Percentiles rank a stretch among this genome's conserved stretches.
These are phyloP conservation scores for Beaufortia kweichowensis DNA, from an alignment of 2,113 vertebrate species.

Conservation along the genomic window DNA sequence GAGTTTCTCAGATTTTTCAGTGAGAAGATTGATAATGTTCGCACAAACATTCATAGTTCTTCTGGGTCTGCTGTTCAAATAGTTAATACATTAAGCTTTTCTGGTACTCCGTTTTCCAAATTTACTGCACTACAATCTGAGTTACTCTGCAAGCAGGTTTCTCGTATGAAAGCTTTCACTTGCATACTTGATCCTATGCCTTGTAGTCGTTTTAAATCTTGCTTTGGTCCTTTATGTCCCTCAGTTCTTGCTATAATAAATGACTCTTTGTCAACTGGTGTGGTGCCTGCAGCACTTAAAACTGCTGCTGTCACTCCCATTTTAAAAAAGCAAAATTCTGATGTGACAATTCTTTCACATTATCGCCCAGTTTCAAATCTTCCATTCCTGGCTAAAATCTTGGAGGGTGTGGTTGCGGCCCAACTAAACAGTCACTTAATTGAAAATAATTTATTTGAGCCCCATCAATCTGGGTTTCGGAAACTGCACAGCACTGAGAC, in stretches of 20 bases:
- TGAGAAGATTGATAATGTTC: not conserved
- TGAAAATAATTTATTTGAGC: too few relatives aligned
- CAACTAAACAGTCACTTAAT: too few relatives aligned
- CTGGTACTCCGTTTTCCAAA: not conserved
- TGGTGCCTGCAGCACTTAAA: not conserved
- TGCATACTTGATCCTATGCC: not conserved
- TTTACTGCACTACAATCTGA: not conserved
- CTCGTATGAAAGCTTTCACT: not conserved
- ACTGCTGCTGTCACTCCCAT: too few relatives aligned
- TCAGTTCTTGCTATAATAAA: not conserved
- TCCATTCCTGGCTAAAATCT: too few relatives aligned
- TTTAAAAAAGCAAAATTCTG: too few relatives aligned
- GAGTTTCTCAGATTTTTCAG: not conserved
- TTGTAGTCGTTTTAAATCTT: not conserved
- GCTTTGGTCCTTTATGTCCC: not conserved
- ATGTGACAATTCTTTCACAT: too few relatives aligned
- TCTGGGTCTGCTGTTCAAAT: not conserved
- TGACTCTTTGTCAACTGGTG: not conserved
- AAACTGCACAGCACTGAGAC: too few relatives aligned
- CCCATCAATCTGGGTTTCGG: too few relatives aligned
- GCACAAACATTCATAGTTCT: not conserved
- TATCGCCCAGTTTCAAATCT: too few relatives aligned
- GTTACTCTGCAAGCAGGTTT: not conserved
- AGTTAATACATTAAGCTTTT: not conserved
- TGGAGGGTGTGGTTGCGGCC: too few relatives aligned